Evolutionary conservation across 2,888 invertebrate species (phyloP).

Genomic region (Melieria picta): DNA sequence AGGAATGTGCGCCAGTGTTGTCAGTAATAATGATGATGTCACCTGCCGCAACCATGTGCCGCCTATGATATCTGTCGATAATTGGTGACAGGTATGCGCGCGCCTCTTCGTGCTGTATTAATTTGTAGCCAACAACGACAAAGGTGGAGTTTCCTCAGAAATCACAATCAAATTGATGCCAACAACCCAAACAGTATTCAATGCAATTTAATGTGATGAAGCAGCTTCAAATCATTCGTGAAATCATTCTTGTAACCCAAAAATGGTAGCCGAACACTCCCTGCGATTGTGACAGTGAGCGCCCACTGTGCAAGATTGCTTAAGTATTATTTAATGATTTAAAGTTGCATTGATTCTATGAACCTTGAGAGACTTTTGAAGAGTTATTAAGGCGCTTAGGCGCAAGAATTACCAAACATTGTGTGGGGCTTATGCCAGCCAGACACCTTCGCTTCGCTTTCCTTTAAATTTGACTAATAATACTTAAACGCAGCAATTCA

Average conservation of each 20-base stretch:
- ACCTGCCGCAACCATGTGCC: too few species aligned
- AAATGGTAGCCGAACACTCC: constrained; percentile 29
- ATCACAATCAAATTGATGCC: neutral
- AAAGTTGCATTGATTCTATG: neutral
- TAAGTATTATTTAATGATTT: neutral
- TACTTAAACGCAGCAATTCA: too few species aligned
- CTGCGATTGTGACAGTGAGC: constrained; percentile 9
- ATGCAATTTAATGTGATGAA: too few species aligned
- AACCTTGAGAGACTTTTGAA: too few species aligned
- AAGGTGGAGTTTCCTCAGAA: constrained; percentile 28
- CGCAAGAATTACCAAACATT: neutral
- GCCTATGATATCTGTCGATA: neutral
- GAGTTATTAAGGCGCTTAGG: neutral
- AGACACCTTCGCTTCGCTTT: too few species aligned
- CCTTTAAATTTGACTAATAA: too few species aligned
- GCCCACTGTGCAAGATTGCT: constrained; percentile 8
- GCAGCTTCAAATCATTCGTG: too few species aligned
- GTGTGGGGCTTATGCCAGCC: too few species aligned
- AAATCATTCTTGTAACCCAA: constrained; percentile 1
- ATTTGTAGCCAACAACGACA: constrained; percentile 14
- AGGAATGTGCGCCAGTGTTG: too few species aligned
- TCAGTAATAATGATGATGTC: too few species aligned
- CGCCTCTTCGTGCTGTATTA: neutral
- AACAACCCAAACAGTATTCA: too few species aligned
- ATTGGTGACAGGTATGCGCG: constrained; percentile 18